Conservation (phyloP, 2,113 vertebrate species). For the Blennius ocellaris region DNA sequence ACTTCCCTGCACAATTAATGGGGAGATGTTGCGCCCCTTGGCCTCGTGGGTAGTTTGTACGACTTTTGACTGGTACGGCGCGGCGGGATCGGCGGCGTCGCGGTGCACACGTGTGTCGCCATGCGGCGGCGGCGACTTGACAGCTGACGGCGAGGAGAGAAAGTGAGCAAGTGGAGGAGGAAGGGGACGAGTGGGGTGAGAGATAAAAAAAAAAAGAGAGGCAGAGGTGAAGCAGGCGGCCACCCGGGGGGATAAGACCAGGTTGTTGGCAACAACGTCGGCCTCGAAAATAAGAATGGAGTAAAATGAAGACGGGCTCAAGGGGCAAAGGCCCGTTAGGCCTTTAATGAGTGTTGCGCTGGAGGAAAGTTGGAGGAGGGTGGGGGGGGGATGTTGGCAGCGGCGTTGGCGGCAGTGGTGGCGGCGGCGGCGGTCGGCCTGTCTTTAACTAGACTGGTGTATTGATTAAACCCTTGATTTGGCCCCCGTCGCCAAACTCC, state of each 20-base stretch:
- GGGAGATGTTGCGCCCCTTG: conserved; percentile 75
- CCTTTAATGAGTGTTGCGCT: conserved; percentile 65
- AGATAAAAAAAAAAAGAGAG: conserved; percentile 22
- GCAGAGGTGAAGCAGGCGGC: not conserved
- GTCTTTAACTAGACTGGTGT: conserved; percentile 95
- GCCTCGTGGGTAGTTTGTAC: conserved; percentile 80
- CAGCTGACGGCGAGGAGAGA: conserved; percentile 57
- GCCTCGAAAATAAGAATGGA: conserved; percentile 45
- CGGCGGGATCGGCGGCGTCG: conserved; percentile 68
- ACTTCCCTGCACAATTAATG: conserved; percentile 84
- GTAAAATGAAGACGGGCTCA: conserved; percentile 64
- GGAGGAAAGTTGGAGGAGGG: conserved; percentile 38
- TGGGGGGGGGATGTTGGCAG: conserved; percentile 73
- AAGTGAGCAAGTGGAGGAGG: conserved; percentile 9
- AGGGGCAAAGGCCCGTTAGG: conserved; percentile 64
- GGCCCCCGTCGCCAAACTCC: conserved; percentile 86
- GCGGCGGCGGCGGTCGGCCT: conserved; percentile 77
- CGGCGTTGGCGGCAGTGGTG: conserved; percentile 66
- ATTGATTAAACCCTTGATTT: conserved; percentile 99
- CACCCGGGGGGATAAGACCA: conserved; percentile 18
- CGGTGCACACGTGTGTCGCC: conserved; percentile 60
- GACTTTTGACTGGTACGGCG: conserved; percentile 58
- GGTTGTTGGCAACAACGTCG: conserved; percentile 31
- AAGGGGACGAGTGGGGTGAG: conserved; percentile 29
- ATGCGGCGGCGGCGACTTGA: conserved; percentile 61